phyloP scores from a whole-genome alignment of 1,140 invertebrate species.

The Bactericera cockerelli region DNA sequence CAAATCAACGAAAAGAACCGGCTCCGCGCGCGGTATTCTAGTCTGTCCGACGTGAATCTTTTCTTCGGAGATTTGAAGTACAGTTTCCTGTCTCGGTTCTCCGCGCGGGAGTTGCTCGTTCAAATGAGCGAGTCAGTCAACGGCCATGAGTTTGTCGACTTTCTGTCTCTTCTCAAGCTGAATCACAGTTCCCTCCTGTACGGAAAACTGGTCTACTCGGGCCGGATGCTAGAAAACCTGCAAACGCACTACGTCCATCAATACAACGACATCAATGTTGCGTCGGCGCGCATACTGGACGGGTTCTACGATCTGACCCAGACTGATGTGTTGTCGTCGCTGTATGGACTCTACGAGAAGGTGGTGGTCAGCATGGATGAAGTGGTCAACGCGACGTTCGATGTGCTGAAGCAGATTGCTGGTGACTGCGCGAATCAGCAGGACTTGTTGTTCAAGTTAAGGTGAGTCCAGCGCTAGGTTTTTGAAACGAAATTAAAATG shows the following conservation, averaged over 20 bases:
- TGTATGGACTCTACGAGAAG: neutral
- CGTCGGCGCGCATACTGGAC: neutral
- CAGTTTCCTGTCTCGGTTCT: neutral
- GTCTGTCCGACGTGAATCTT: neutral
- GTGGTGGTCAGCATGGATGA: neutral
- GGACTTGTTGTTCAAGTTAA: neutral
- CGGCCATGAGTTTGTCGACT: neutral
- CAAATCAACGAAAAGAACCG: neutral
- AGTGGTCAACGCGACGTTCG: neutral
- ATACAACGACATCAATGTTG: neutral
- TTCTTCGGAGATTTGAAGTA: neutral
- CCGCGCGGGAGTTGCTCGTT: neutral
- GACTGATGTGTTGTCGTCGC: neutral
- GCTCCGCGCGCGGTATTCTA: neutral
- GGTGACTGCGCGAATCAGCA: neutral
- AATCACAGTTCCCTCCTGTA: neutral
- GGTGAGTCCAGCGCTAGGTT: neutral
- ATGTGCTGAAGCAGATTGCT: conserved; percentile 2
- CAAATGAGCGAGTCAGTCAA: neutral
- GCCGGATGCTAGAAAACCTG: neutral
- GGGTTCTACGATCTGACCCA: neutral
- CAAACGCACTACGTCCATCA: neutral
- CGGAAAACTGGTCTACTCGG: neutral
- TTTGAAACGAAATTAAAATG: too few relatives aligned
- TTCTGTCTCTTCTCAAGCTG: neutral